Percentiles rank a stretch among this genome's conserved stretches.
phyloP scores from a whole-genome alignment of 2,113 vertebrate species.

The Pipa parva region DNA sequence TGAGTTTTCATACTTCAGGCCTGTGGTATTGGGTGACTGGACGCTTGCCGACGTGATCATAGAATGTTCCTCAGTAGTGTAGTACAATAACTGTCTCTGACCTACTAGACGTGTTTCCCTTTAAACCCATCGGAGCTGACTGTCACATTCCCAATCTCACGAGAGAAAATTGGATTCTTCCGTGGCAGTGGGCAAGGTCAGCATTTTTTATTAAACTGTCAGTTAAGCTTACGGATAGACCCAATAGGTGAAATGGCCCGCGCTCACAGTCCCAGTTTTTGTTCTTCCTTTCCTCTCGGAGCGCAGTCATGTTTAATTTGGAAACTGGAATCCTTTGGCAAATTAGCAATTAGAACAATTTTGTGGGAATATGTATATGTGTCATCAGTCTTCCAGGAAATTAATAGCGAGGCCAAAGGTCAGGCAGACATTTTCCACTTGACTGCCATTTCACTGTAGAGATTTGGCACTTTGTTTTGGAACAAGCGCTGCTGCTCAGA shows the following conservation, averaged over 20 bases:
- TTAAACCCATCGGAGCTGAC: too few relatives aligned
- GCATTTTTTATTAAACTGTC: constrained; percentile 76
- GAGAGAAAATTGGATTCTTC: constrained; percentile 58
- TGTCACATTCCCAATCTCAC: too few relatives aligned
- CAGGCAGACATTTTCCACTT: constrained; percentile 91
- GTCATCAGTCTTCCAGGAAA: constrained; percentile 96
- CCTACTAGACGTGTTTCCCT: too few relatives aligned
- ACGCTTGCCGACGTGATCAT: too few relatives aligned
- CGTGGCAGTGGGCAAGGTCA: constrained; percentile 63
- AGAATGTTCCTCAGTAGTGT: too few relatives aligned
- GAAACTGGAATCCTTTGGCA: constrained; percentile 87
- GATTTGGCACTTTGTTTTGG: constrained; percentile 78
- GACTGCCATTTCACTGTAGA: constrained; percentile 76
- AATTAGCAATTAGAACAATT: constrained; percentile 99
- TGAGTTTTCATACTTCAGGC: too few relatives aligned
- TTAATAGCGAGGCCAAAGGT: constrained; percentile 90
- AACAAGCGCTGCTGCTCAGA: constrained; percentile 75
- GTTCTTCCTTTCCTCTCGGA: constrained; percentile 64
- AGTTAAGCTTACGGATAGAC: constrained; percentile 63
- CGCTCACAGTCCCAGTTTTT: constrained; percentile 56
- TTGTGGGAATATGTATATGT: constrained; percentile 96
- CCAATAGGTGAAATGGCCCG: constrained; percentile 54
- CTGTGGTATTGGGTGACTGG: too few relatives aligned
- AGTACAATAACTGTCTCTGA: too few relatives aligned
- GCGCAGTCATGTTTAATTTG: constrained; percentile 90